phyloP scores from a whole-genome alignment of 1,140 invertebrate genomes.

The Hylaeus volcanicus region DNA sequence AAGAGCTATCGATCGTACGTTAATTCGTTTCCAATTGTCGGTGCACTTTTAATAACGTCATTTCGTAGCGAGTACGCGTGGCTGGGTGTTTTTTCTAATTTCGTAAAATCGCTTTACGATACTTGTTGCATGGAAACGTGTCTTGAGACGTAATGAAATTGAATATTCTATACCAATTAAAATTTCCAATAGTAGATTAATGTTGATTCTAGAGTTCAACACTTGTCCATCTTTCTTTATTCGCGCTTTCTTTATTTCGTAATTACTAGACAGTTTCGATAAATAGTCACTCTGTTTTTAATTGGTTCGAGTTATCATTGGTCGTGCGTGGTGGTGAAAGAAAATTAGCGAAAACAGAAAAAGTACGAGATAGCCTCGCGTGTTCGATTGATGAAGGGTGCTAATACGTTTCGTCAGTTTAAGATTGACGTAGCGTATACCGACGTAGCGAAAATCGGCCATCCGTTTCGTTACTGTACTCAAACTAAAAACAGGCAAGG shows the following conservation, averaged over 20 bases:
- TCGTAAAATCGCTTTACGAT: slow-evolving; percentile 16
- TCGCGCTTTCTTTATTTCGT: too few relatives aligned
- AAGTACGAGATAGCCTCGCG: slow-evolving; percentile 24
- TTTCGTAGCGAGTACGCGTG: slow-evolving; percentile 36
- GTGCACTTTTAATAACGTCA: slow-evolving; percentile 47
- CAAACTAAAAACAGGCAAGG: slow-evolving; percentile 22
- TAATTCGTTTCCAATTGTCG: slow-evolving; percentile 46
- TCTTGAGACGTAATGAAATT: too few relatives aligned
- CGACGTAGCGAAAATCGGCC: slow-evolving; percentile 45
- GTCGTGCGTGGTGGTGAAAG: slow-evolving; percentile 7
- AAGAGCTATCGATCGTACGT: slow-evolving; percentile 43
- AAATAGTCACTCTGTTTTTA: background rate
- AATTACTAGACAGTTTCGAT: background rate
- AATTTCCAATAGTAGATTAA: too few relatives aligned
- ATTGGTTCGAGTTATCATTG: background rate
- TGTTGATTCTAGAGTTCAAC: too few relatives aligned
- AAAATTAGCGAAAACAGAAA: background rate
- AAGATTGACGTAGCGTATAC: slow-evolving; percentile 43
- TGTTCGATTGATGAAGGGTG: slow-evolving; percentile 42
- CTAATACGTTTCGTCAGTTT: slow-evolving; percentile 37
- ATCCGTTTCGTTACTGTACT: slow-evolving; percentile 38
- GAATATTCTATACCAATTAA: too few relatives aligned
- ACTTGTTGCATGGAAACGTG: background rate
- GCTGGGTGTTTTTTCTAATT: slow-evolving; percentile 19
- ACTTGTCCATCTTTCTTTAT: too few relatives aligned